Percentiles rank a stretch among this genome's conserved stretches.
phyloP scores from a whole-genome alignment of 2,113 vertebrate genomes.

The Pseudois nayaur region DNA sequence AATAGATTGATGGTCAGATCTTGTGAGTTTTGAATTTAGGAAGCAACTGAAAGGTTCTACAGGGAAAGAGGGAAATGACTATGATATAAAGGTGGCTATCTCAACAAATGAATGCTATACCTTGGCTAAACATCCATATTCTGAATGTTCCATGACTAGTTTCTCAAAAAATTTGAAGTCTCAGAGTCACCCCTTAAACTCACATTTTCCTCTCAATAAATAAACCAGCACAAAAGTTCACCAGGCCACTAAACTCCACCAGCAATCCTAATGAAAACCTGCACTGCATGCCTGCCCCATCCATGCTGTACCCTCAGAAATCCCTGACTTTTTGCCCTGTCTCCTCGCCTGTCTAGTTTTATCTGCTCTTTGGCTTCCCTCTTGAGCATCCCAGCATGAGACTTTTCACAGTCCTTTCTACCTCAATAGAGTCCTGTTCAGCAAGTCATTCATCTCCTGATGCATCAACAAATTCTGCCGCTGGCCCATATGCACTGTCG shows the following conservation, averaged over 20 bases:
- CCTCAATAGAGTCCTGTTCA: background rate
- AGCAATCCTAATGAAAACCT: background rate
- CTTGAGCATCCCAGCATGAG: background rate
- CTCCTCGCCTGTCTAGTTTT: background rate
- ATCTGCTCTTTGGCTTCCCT: background rate
- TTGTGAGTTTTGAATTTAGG: background rate
- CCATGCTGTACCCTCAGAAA: background rate
- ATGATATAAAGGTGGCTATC: too few relatives aligned
- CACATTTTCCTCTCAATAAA: background rate
- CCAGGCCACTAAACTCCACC: too few relatives aligned
- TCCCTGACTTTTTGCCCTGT: background rate
- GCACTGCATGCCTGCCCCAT: background rate
- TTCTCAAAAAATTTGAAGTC: background rate
- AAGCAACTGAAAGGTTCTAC: background rate
- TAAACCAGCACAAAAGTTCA: background rate
- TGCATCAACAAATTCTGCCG: background rate
- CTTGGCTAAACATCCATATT: background rate
- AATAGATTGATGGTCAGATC: background rate
- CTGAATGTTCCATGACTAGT: background rate
- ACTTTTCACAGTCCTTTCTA: background rate
- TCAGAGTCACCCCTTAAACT: background rate
- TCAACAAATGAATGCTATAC: too few relatives aligned
- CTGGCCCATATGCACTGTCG: background rate
- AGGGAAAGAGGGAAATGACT: too few relatives aligned
- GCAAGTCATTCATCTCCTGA: constrained; percentile 40